Conservation (phyloP, 2,113 vertebrate species). For the Lophochroa leadbeateri region DNA sequence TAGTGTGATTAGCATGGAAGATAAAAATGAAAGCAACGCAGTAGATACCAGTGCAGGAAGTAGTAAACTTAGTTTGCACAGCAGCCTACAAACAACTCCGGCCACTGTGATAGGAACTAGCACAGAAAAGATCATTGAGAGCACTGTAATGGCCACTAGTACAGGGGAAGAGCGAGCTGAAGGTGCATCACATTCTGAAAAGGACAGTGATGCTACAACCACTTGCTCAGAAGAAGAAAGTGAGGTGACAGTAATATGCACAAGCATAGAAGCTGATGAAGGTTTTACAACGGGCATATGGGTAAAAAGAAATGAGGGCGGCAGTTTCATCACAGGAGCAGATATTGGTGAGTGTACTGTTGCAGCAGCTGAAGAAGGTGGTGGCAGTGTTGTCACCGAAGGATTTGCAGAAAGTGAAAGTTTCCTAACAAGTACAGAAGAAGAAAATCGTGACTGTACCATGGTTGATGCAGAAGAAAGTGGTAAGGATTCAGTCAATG, state of each 20-base stretch:
- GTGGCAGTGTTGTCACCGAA: constrained; percentile 69
- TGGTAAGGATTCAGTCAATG: neutral
- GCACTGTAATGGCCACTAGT: constrained; percentile 61
- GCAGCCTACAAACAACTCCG: neutral
- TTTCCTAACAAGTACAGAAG: constrained; percentile 76
- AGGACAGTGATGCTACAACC: constrained; percentile 63
- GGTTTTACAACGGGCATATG: constrained; percentile 34
- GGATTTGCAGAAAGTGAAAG: constrained; percentile 74
- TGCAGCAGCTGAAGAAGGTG: constrained; percentile 73
- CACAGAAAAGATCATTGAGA: constrained; percentile 24
- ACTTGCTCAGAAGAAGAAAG: constrained; percentile 60
- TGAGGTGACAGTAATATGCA: constrained; percentile 45
- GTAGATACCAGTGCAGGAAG: constrained; percentile 66
- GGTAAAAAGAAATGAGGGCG: neutral
- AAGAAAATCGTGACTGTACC: constrained; percentile 59
- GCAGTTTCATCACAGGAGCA: constrained; percentile 1
- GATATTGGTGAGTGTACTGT: constrained; percentile 63
- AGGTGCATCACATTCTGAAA: neutral
- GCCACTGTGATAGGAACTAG: constrained; percentile 35
- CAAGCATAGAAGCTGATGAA: constrained; percentile 79
- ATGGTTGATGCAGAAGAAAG: constrained; percentile 55
- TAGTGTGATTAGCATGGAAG: neutral
- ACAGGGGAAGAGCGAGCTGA: constrained; percentile 49
- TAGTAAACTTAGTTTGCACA: neutral
- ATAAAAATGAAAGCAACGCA: constrained; percentile 53